phyloP scores from a whole-genome alignment of 2,113 vertebrate species.

The Lichenostomus cassidix region DNA sequence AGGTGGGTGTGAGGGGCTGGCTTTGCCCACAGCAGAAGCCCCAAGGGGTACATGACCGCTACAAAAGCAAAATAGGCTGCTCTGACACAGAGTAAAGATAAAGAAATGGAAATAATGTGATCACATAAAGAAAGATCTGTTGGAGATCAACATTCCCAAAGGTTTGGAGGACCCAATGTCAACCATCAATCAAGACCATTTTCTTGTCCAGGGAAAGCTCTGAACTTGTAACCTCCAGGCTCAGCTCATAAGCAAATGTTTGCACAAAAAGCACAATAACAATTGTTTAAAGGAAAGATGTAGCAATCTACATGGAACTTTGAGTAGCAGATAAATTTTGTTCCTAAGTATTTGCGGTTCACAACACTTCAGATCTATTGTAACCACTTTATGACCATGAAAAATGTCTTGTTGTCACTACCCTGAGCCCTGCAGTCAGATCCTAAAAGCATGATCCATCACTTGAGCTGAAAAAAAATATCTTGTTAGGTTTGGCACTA shows the following conservation, averaged over 20 bases:
- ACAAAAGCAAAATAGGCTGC: background rate
- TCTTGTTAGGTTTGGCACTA: background rate
- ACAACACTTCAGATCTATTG: conserved; percentile 40
- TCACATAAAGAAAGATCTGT: background rate
- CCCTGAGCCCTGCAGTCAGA: background rate
- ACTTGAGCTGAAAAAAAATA: background rate
- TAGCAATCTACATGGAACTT: conserved; percentile 43
- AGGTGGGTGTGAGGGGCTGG: background rate
- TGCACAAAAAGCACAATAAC: conserved; percentile 55
- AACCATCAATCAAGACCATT: background rate
- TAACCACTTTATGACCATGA: conserved; percentile 26
- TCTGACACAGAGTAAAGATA: background rate
- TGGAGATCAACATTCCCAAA: background rate
- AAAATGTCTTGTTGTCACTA: conserved; percentile 23
- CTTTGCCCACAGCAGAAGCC: background rate
- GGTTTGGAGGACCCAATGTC: background rate
- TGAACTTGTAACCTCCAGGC: conserved; percentile 3
- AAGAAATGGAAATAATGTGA: background rate
- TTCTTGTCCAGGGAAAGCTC: background rate
- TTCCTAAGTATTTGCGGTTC: background rate
- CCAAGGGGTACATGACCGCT: background rate
- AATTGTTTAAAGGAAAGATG: conserved; percentile 54
- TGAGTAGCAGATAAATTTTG: conserved; percentile 45
- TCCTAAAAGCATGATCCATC: background rate
- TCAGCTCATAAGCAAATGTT: conserved; percentile 51